Base-by-base conservation (phyloP, 2,888 invertebrate species). In the Orthosia gracilis region DNA sequence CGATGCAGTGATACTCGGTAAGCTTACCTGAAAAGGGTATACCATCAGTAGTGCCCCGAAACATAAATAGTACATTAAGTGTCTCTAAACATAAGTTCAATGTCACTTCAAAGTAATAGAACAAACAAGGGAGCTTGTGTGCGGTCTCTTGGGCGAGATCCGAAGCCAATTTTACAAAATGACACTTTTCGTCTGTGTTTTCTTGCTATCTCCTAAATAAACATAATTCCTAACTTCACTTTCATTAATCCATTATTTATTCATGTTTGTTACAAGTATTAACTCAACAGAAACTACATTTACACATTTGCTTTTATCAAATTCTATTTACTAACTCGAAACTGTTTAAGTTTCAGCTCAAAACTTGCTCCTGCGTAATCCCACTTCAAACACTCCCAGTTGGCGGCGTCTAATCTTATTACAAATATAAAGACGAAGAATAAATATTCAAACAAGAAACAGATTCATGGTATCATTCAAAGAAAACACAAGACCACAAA, bases 401-500 rank as follows among this genome's bases (percentile, higher is more conserved):
- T 73, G 40, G 78, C 55, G 26, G 47, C 45, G 65, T 58, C 49
- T 75, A 75, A 82, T 82, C 83, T 63, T 63, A 71, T 83, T 71
- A 76, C 66, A 52, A 69, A 62, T 50, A 69, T 40, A 71, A 70
- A 78, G 50, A 61, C 54, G 49, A 55, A 50, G 45, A 59, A 61
- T 52, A 47, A 79, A 68, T 47, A 78, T 78, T 74, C 59, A 80
- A 83, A 83, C 73, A 67, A 69, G 77, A 67, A 71, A 80, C 61
- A 31, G 49, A 81, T 65, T 68, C 64, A 31, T 69, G 58, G 49
- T 82, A 84, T 79, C 64, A 76, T 73, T 70, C 52, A 54, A 71
- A 64, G 52, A 79, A 79, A 82, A 84, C 84, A 82, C 69, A 76
- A 69, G 50, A 52, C 59, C 61, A 68, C 47, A 68, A 62, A 76